These are phyloP conservation scores for Drosophila neotestacea DNA, from an alignment of 2,888 invertebrate species.

Conservation along the genomic window DNA sequence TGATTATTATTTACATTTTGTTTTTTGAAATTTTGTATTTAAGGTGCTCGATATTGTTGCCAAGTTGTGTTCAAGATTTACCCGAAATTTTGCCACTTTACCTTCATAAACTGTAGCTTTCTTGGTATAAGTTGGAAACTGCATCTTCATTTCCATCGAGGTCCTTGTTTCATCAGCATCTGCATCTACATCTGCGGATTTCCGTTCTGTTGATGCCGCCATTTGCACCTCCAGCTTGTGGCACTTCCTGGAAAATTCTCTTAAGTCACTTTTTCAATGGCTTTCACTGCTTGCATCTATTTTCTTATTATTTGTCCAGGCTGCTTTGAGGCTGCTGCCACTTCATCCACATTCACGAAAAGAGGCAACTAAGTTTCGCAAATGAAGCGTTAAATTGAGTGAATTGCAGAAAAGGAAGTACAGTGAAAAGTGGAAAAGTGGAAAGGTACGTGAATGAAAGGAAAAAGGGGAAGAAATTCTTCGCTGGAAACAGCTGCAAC, in stretches of 20 bases:
- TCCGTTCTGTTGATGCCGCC: slow-evolving; percentile 12
- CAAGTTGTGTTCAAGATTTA: too few relatives aligned
- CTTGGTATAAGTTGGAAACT: neutral
- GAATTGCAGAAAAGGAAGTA: slow-evolving; percentile 29
- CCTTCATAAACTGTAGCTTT: neutral
- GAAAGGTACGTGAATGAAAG: slow-evolving; percentile 3
- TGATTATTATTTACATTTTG: slow-evolving; percentile 10
- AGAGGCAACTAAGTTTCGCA: slow-evolving; percentile 44
- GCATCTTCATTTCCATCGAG: slow-evolving; percentile 5
- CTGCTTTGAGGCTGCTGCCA: slow-evolving; percentile 1
- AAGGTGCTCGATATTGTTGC: too few relatives aligned
- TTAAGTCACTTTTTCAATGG: slow-evolving; percentile 10
- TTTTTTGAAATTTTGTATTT: too few relatives aligned
- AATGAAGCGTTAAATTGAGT: slow-evolving; percentile 71
- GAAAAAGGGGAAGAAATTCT: neutral
- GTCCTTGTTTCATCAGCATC: neutral
- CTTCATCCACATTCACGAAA: slow-evolving; percentile 34
- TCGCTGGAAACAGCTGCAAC: slow-evolving; percentile 33
- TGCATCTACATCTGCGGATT: slow-evolving; percentile 4
- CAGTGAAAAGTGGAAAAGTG: neutral
- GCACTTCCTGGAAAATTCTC: slow-evolving; percentile 18
- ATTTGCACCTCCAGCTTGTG: slow-evolving; percentile 23
- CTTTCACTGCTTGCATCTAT: slow-evolving; percentile 23
- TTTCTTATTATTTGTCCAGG: slow-evolving; percentile 43
- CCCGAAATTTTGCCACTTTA: too few relatives aligned